phyloP scores from a whole-genome alignment of 2,888 invertebrate genomes.

The Trichacis sp. region DNA sequence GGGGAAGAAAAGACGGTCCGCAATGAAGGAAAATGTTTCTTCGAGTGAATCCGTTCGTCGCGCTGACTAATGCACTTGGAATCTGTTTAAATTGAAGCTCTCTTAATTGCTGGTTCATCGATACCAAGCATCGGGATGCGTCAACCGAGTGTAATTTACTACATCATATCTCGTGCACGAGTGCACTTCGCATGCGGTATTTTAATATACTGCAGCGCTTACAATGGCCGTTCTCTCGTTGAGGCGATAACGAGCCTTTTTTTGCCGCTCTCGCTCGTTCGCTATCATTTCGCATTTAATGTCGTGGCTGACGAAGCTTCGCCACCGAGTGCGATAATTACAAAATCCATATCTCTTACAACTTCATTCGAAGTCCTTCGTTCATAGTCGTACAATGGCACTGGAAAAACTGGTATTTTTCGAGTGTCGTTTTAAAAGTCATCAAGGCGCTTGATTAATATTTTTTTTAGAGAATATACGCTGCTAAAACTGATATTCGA shows the following conservation, averaged over 20 bases:
- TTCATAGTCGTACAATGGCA: no score
- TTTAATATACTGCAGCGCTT: constrained; percentile 24
- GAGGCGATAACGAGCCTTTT: constrained; percentile 3
- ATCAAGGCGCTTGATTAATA: no score
- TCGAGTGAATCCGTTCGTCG: no score
- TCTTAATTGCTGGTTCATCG: constrained; percentile 47
- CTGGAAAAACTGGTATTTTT: no score
- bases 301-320: constrained; percentile 19
- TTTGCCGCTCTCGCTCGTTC: constrained; percentile 6
- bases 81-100: constrained; percentile 33
- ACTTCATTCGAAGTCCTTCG: constrained; percentile 16
- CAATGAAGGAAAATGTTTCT: no score
- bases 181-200: constrained; percentile 33
- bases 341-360: constrained; percentile 31
- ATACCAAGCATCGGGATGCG: constrained; percentile 38
- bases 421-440: no score
- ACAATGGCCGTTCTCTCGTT: constrained; percentile 21
- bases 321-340: constrained; percentile 16
- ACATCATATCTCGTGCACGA: constrained; percentile 12
- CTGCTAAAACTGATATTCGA: no score
- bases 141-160: constrained; percentile 44
- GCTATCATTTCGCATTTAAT: constrained; percentile 8
- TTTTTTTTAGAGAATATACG: no score
- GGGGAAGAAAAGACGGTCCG: background rate
- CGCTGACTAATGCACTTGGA: constrained; percentile 39